Evolutionary conservation across 2,888 invertebrate species (phyloP), one percentile per base, ranked within the genome.

Genomic region (Cyclophora punctaria): DNA sequence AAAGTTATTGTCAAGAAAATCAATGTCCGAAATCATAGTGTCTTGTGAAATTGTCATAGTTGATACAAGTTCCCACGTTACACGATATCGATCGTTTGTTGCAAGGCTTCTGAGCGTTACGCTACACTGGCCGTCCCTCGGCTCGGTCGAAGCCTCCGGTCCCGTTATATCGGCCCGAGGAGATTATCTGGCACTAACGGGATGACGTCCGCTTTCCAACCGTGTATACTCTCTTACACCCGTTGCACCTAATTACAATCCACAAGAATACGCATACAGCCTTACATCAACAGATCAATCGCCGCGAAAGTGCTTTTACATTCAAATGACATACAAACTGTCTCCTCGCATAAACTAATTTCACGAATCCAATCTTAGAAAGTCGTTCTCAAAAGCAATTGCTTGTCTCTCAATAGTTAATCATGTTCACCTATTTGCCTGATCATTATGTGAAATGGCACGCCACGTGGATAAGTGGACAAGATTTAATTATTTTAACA

Each of bases 151-250:
- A 75, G 74, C 66, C 77, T 62, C 60, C 52, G 51, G 61, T 77
- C 79, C 81, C 78, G 82, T 81, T 80, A 76, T 59, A 78, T 74
- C 73, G 71, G 62, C 58, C 56, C 65, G 63, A 60, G 61, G 61
- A 73, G 80, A 78, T 81, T 78, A 83, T 76, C 75, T 75, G 71
- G 63, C 69, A 63, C 65, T 83, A 83, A 83, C 83, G 82, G 82
- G 73, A 78, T 72, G 70, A 70, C 72, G 71, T 73, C 80, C 73
- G 78, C 59, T 63, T 63, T 57, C 54, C 62, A 55, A 60, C 59
- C 58, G 66, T 60, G 60, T 49, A 64, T 55, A 54, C 60, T 61
- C 53, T 56, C 53, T 52, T 59, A 61, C 33, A 6, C 54, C 54
- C 59, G 61, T 56, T 66, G 58, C 63, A 65, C 54, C 56, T 63